phyloP scores from a whole-genome alignment of 2,888 invertebrate species.

The Cataglyphis albicans region DNA sequence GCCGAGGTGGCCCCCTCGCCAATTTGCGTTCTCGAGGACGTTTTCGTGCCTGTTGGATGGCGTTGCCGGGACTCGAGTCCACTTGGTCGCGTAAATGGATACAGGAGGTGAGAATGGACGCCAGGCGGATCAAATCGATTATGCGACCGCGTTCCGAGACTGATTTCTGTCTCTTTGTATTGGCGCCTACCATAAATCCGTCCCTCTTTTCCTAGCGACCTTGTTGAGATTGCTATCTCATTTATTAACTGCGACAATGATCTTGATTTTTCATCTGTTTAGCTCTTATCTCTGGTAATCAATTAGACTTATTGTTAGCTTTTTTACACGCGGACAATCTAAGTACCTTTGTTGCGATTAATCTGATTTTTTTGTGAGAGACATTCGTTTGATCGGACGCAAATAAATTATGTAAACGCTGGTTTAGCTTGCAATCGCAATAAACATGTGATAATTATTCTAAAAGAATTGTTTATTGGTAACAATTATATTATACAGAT shows the following conservation, averaged over 20 bases:
- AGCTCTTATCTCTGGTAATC: constrained; percentile 49
- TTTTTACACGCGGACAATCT: background rate
- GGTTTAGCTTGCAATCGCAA: background rate
- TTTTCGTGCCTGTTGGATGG: constrained; percentile 24
- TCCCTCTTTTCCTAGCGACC: constrained; percentile 11
- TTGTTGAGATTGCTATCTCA: background rate
- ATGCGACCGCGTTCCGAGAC: constrained; percentile 45
- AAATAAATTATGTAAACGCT: background rate
- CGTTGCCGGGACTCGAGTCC: constrained; percentile 14
- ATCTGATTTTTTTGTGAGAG: background rate
- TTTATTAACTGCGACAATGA: constrained; percentile 9
- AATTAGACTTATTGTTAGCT: constrained; percentile 23
- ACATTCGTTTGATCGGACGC: background rate
- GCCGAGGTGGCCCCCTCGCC: constrained; percentile 21
- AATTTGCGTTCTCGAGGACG: constrained; percentile 46
- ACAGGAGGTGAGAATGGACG: constrained; percentile 28
- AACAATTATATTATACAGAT: background rate
- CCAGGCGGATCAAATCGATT: constrained; percentile 49
- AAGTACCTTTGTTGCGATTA: background rate
- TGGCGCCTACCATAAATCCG: constrained; percentile 50
- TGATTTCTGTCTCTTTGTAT: constrained; percentile 44
- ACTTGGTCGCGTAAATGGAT: constrained; percentile 30
- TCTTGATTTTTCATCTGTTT: background rate
- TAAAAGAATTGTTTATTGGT: background rate
- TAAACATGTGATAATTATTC: background rate